phyloP scores from a whole-genome alignment of 2,797 vertebrate species.

The Rhabdomys pumilio region DNA sequence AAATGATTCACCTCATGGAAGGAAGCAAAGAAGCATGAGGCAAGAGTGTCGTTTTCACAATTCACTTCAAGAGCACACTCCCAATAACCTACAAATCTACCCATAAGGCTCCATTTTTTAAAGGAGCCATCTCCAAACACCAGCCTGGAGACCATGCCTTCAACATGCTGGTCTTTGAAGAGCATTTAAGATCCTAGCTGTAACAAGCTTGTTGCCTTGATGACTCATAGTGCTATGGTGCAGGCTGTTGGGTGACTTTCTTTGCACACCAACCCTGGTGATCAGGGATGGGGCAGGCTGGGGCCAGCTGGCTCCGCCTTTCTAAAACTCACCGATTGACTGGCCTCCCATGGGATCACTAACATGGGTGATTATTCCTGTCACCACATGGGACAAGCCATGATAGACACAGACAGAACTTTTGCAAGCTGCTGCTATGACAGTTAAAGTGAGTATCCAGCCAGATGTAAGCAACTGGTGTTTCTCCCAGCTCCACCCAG shows the following conservation, averaged over 20 bases:
- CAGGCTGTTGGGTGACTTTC: neutral
- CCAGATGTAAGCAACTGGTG: conserved; percentile 11
- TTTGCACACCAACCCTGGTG: neutral
- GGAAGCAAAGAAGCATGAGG: neutral
- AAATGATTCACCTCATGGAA: neutral
- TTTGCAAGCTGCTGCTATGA: conserved; percentile 14
- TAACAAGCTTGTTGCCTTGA: fast-evolving
- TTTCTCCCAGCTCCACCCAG: neutral
- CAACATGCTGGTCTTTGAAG: neutral
- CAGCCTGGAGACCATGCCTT: neutral
- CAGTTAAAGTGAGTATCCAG: conserved; percentile 12
- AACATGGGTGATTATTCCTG: neutral
- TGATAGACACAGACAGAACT: neutral
- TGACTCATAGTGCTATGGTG: neutral
- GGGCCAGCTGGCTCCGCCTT: neutral
- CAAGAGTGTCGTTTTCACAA: neutral
- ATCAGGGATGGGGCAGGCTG: neutral
- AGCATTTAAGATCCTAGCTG: neutral
- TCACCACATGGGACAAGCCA: neutral
- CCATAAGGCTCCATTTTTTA: neutral
- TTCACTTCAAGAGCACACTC: neutral
- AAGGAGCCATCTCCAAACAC: neutral
- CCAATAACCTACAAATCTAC: neutral
- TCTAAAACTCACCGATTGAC: neutral
- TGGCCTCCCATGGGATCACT: neutral